Evolutionary conservation across 2,113 vertebrate species (phyloP), one percentile per base, ranked within the genome.

Genomic region (Megaceryle torquata): DNA sequence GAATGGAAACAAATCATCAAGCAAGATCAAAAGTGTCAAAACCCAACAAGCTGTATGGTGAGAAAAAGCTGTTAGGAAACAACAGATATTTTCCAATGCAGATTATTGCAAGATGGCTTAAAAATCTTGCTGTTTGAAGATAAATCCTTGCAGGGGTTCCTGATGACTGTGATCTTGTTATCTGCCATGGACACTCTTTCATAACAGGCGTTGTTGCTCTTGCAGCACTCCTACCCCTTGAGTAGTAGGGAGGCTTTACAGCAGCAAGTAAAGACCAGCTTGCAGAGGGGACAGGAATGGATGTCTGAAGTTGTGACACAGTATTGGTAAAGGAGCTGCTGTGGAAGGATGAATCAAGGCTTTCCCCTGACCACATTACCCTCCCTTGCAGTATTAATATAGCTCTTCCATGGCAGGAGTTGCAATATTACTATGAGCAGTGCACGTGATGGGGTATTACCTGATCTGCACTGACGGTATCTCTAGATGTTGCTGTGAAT

Each of bases 11-110:
- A 87, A 88, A 59, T 77, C 76, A 79, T 72, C 57, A 69, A 60
- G 29, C 57, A 91, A 85, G 57, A 80, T 69, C 82, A 82, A 46
- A 91, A 85, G 53, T 76, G 57, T 72, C 44, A 91, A 94, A 95
- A 39, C 33, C 15, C 46, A 87, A 50, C 26, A 82, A 79, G 20
- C 57, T 80, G 53, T 1, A 1, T 61, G 48, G 21, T 82, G 24
- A 92, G 69, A 82, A 91, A 86, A 92, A 77, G 26, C 57, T 79
- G 57, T 37, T 79, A 48, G 53, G 20, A 95, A 94, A 61, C 39
- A 89, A 2, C 64, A 57, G 67, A 10, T 85, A 51, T 51, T 91
- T 91, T 64, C 56, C 39, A 84, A 8, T 26, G 22, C 25, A 84
- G 31, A 2, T 72, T 65, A 9, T 76, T 88, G 86, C 64, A 88